Base-by-base conservation (phyloP, 2,113 vertebrate genomes). In the Crotalus viridis region DNA sequence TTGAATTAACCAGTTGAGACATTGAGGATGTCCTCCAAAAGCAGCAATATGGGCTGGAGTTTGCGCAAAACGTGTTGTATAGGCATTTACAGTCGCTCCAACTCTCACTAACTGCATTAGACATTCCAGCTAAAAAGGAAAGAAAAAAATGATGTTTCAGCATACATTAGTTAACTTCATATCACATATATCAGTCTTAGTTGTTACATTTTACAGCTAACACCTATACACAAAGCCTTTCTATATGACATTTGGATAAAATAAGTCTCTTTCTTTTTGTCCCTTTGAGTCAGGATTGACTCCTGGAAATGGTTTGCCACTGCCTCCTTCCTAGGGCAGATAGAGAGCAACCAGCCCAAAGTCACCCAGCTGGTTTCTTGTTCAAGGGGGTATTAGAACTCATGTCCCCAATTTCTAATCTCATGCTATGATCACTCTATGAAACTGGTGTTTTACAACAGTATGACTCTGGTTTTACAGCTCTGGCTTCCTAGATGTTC, bases 1-100 rank as follows among this genome's bases (percentile, higher is more conserved):
- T 97, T 98, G 98, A 89, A 98, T 98, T 95, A 99, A 97, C 99
- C 99, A 99, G 95, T 98, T 94, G 92, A 99, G 97, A 94, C 99
- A 99, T 91, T 98, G 98, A 87, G 99, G 98, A 95, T 99, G 99
- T 89, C 99, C 99, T 96, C 99, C 99, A 13, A 99, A 99, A 3
- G 99, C 99, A 5, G 99, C 99, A 0, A 98, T 98, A 96, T 99
- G 99, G 21, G 98, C 97, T 0, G 99, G 99, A 2, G 99, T 99
- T 97, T 99, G 99, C 89, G 98, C 98, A 94, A 99, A 99, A 43
- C 98, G 98, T 1, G 98, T 98, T 57, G 98, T 99, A 92, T 96
- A 97, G n/a, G 97, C 94, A 93, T 99, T 99, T 91, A 99, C 98
- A 64, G 98, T 97, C 64, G 98, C 99, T 4, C 99, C 99, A 86